Conservation (phyloP, 2,888 invertebrate species). For the Hyalella azteca region DNA sequence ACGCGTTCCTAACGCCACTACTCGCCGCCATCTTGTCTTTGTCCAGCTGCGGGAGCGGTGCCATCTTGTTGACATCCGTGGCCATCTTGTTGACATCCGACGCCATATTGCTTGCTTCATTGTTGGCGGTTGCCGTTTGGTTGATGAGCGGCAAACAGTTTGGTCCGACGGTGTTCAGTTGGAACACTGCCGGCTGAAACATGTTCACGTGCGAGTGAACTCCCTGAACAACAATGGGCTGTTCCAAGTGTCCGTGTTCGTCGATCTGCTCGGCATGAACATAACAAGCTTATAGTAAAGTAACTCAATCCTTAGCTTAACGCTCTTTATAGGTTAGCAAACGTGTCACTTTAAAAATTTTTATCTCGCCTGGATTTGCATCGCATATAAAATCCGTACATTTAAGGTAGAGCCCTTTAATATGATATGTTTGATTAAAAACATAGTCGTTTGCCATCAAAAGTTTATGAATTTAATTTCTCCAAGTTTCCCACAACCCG, state of each 20-base stretch:
- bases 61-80: not conserved
- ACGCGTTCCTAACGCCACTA: not conserved
- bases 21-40: not conserved
- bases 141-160: not conserved
- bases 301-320: not conserved
- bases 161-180: slow-evolving; percentile 21
- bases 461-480: too few species aligned
- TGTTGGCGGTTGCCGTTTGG: not conserved
- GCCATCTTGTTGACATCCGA: not conserved
- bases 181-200: slow-evolving; percentile 23
- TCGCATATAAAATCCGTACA: too few species aligned
- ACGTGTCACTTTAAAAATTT: too few species aligned
- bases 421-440: too few species aligned
- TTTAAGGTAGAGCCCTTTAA: too few species aligned
- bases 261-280: slow-evolving; percentile 6
- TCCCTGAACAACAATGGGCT: slow-evolving; percentile 5
- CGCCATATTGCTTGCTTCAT: not conserved
- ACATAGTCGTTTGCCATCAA: too few species aligned
- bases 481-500: too few species aligned
- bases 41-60: slow-evolving; percentile 5
- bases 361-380: too few species aligned
- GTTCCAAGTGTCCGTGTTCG: not conserved
- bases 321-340: not conserved
- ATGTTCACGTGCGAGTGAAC: slow-evolving; percentile 19
- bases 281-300: not conserved